Percentiles rank a stretch among this genome's conserved stretches.
Conservation (phyloP, 2,797 vertebrate genomes). For the Octomys mimax region DNA sequence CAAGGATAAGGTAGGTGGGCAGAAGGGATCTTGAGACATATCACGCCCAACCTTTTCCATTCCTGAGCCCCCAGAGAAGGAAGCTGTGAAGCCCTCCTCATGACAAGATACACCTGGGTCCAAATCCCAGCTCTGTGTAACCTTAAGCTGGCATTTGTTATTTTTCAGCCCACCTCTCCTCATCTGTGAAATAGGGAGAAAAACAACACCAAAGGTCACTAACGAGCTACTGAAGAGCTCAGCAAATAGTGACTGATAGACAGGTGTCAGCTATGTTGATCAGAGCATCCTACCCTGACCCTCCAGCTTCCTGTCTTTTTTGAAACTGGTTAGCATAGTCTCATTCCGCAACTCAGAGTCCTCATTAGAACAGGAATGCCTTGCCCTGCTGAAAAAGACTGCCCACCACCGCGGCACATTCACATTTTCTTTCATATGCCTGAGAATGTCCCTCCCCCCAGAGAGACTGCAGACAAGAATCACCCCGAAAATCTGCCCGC, state of each 20-base stretch:
- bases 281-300: no score
- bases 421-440: neutral
- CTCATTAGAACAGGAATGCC: neutral
- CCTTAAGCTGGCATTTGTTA: neutral
- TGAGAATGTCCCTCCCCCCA: neutral
- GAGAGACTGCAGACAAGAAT: conserved; percentile 57
- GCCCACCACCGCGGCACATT: accelerated
- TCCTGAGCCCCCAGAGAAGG: neutral
- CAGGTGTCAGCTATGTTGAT: neutral
- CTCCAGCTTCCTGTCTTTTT: neutral
- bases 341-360: neutral
- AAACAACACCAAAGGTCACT: neutral
- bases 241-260: neutral
- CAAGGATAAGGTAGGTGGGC: neutral
- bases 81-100: neutral
- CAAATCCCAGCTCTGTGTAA: neutral
- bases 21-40: neutral
- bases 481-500: conserved; percentile 63
- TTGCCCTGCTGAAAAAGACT: neutral
- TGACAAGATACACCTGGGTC: neutral
- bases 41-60: neutral
- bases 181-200: neutral
- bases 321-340: neutral
- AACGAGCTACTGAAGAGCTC: neutral
- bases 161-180: neutral